phyloP scores from a whole-genome alignment of 64 coral and sea anemone species.

The Anthopleura sola region DNA sequence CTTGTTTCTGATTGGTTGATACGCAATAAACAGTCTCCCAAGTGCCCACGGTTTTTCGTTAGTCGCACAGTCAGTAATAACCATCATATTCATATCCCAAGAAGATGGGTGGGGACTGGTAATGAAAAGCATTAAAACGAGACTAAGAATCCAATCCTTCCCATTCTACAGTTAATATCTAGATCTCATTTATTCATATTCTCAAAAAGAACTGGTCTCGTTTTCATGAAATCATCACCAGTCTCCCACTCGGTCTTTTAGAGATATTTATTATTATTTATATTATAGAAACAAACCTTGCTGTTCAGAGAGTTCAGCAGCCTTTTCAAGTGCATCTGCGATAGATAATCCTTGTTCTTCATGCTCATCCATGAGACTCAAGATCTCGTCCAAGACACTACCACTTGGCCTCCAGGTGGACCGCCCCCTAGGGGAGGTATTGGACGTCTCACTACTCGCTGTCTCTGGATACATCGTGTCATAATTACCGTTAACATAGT shows the following conservation, averaged over 20 bases:
- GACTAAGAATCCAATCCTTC: too few relatives aligned
- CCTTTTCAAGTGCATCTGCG: conserved; percentile 77
- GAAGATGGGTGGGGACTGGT: too few relatives aligned
- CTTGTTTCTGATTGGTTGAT: neutral
- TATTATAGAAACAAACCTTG: conserved; percentile 71
- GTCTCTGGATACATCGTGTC: neutral
- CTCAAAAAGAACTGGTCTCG: too few relatives aligned
- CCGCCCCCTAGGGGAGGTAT: neutral
- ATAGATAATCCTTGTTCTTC: conserved; percentile 68
- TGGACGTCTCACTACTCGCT: neutral
- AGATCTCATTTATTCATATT: too few relatives aligned
- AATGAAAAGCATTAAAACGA: too few relatives aligned
- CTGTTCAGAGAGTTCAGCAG: conserved; percentile 56
- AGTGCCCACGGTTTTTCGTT: neutral
- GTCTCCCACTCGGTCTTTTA: too few relatives aligned
- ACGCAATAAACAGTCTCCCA: neutral
- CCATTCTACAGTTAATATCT: too few relatives aligned
- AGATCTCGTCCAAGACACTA: conserved; percentile 75
- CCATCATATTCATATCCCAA: too few relatives aligned
- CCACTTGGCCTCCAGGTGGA: conserved; percentile 78
- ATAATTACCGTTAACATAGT: neutral
- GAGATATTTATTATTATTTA: neutral
- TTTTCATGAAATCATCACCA: too few relatives aligned
- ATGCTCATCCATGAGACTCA: conserved; percentile 67
- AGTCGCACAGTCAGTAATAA: too few relatives aligned